A percentile compares a stretch with the other conserved stretches of the same genome.
Conservation (phyloP, 2,888 invertebrate species). For the Drosophila stalkeri region DNA sequence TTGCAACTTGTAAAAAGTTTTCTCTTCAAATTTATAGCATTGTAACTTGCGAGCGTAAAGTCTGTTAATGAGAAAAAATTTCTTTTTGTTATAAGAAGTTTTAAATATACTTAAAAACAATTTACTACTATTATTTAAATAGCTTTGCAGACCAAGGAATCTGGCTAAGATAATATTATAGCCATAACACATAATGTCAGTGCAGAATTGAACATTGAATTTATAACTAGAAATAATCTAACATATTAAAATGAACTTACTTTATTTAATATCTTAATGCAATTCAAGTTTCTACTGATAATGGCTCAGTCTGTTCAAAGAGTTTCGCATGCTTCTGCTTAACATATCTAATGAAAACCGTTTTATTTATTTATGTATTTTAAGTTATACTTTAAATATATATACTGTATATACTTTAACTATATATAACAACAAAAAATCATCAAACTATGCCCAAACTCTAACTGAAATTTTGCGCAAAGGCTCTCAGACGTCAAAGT, state of each 20-base stretch:
- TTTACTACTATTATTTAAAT: background rate
- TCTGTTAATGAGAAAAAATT: background rate
- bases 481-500: background rate
- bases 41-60: background rate
- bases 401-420: no score
- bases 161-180: background rate
- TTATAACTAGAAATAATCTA: background rate
- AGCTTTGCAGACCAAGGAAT: no score
- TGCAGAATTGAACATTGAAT: no score
- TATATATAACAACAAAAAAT: no score
- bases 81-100: background rate
- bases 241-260: background rate
- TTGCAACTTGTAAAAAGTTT: slow-evolving; percentile 1
- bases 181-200: background rate
- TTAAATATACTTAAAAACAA: background rate
- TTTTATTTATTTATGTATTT: no score
- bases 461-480: no score
- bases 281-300: background rate
- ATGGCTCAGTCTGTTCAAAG: no score
- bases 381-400: no score
- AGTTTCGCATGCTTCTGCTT: background rate
- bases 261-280: background rate
- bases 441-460: no score
- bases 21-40: background rate
- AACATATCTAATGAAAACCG: no score